Percentiles rank a stretch among this genome's conserved stretches.
Conservation (phyloP, 2,797 vertebrate species). For the Ispidina picta region DNA sequence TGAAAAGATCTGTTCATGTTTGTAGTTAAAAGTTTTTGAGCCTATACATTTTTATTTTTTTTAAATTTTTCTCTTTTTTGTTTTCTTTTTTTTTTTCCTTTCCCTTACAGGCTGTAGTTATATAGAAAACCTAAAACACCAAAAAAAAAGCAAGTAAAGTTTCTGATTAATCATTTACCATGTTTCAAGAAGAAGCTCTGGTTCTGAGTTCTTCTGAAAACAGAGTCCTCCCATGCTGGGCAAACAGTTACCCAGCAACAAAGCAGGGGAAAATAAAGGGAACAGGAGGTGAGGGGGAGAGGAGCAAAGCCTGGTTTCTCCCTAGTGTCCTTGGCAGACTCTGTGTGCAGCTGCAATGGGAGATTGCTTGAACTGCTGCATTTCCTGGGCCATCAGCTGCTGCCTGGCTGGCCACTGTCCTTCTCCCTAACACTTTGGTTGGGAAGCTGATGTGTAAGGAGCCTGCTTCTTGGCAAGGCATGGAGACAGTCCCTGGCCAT, state of each 20-base stretch:
- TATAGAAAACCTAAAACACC: not conserved
- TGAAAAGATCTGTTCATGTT: not conserved
- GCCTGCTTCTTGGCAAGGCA: accelerated
- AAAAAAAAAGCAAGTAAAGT: not conserved
- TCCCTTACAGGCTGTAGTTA: not conserved
- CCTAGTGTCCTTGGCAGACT: not conserved
- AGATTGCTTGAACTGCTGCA: not conserved
- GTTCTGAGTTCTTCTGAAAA: constrained; percentile 13
- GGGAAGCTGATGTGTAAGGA: not conserved
- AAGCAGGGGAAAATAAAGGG: not conserved
- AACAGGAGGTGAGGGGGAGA: not conserved
- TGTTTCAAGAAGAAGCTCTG: constrained; percentile 33
- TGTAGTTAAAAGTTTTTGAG: not conserved
- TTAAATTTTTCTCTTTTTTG: too few relatives aligned
- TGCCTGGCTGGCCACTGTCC: not conserved
- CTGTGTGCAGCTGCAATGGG: not conserved
- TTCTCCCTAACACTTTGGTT: accelerated
- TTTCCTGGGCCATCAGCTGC: not conserved
- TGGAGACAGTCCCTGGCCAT: not conserved
- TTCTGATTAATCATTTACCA: not conserved
- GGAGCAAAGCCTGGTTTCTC: not conserved
- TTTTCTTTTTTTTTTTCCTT: too few relatives aligned
- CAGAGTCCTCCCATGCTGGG: not conserved
- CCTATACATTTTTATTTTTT: not conserved
- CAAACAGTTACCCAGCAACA: constrained; percentile 38